Base-by-base conservation (phyloP, 2,888 invertebrate genomes). In the Hanleya hanleyi region DNA sequence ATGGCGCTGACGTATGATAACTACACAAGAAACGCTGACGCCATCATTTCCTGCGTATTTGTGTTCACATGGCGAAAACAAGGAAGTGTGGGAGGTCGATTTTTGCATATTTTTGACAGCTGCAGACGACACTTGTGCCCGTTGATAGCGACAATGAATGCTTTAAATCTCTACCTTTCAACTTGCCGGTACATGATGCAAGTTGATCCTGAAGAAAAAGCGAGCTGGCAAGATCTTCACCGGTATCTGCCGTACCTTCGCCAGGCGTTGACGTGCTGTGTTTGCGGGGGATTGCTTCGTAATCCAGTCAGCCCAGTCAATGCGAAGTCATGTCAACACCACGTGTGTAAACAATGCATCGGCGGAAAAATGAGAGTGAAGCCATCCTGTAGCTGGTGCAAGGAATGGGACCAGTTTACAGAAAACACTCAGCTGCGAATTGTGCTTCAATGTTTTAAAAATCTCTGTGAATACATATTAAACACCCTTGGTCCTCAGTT, bases 191-290 rank as follows among this genome's bases (percentile, higher is more conserved):
- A 95, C 88, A 94, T 95, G 86, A 92, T 96, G 87, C 93, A 94
- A 90, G 94, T 95, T 73, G 94, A 95, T 84, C 92, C 93, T 64
- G 78, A 83, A 67, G 86, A 88, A 75, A 93, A 94, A 81, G 94
- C 93, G 87, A 93, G 94, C 71, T 95, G 95, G 94, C 93, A 93
- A 69, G 96, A 96, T 91, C 92, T 97, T 83, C 95, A 95, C 91
- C 93, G 95, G 83, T 93, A 95, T 86, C 93, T 97, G 83, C 95
- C 96, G 5, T 95, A 95, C 91, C 92, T 97, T 87, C 93, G 96
- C 73, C 96, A 96, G 90, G 95, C 96, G 78, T 92, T 97, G 84
- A 95, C 96, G 82, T 97, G 97, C 91, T 95, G 95, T 71, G 96
- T 97, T 70, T 97, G 97, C 91, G 94, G 95, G 76, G 94, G 95